Evolutionary conservation across 2,113 vertebrate genomes (phyloP), one percentile per base, ranked within the genome.

Genomic region (Cairina moschata): DNA sequence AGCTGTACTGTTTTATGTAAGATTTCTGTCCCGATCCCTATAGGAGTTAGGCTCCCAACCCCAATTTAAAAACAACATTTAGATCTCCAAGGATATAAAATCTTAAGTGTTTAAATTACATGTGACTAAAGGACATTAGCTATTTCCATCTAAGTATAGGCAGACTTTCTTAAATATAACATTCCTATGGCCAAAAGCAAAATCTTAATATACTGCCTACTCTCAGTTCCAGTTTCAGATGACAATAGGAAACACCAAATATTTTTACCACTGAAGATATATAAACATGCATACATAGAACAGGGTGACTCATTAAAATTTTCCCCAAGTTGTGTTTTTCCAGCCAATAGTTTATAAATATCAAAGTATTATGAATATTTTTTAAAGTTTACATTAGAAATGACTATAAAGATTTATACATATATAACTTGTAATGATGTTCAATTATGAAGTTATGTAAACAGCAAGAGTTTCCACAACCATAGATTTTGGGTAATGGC

Each of bases 231-330:
- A 55, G 9, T 52, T 77, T 58, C 44, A 46, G 16, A 90, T 44
- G 13, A 72, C 15, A 6, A 16, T 10, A 73, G 21, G 46, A 88
- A 86, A 65, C 9, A 52, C 6, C 38, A 55, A 68, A 16, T 38
- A 38, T 18, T 86, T 86, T 80, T 78, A 46, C 32, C 21, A 12
- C 26, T n/a, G 28, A 91, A 44, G 13, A 7, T 18, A 40, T 8
- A 59, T 17, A 83, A 65, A 28, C 25, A 5, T 6, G 13, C 0
- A 0, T 38, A 74, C 7, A 28, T 0, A 62, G 34, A 68, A 62
- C 4, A 68, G 9, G 5, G 21, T 4, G 8, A 73, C 40, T 42
- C 32, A 23, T 31, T 40, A 80, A 52, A 74, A 5, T 31, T 16
- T 42, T 42, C 2, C 4, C 44, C 2, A 1, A 71, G 11, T 21